Evolutionary conservation across 2,888 invertebrate genomes (phyloP).

Genomic region (Caenorhabditis japonica): DNA sequence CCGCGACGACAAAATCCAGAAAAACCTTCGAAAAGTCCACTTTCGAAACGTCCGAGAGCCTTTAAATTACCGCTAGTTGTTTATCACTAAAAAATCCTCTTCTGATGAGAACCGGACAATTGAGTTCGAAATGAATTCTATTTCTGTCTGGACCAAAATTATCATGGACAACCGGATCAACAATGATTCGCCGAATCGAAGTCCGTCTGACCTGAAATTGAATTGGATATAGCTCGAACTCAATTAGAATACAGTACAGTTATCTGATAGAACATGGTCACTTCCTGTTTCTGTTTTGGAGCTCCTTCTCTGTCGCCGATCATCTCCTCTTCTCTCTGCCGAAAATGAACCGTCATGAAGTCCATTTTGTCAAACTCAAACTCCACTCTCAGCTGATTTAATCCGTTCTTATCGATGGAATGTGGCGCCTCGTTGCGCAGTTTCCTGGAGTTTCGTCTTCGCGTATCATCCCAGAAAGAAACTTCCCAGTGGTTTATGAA

Average conservation of each 20-base stretch:
- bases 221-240: background rate
- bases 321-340: slow-evolving; percentile 28
- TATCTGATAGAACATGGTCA: slow-evolving; percentile 43
- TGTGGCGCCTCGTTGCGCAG: background rate
- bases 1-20: too few relatives aligned
- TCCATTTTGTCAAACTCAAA: slow-evolving; percentile 61
- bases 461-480: slow-evolving; percentile 41
- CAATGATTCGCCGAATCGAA: slow-evolving; percentile 59
- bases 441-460: background rate
- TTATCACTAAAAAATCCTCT: slow-evolving; percentile 39
- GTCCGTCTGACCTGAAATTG: slow-evolving; percentile 42
- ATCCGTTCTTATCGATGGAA: slow-evolving; percentile 12
- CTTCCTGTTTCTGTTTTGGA: slow-evolving; percentile 7
- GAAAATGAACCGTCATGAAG: slow-evolving; percentile 51
- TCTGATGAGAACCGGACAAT: slow-evolving; percentile 54
- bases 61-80: slow-evolving; percentile 21
- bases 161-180: slow-evolving; percentile 54
- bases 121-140: slow-evolving; percentile 57
- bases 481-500: slow-evolving; percentile 64
- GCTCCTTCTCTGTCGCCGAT: slow-evolving; percentile 2
- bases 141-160: slow-evolving; percentile 25
- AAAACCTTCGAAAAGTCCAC: too few relatives aligned
- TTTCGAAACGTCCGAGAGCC: too few relatives aligned
- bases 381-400: slow-evolving; percentile 41
- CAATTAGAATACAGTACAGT: slow-evolving; percentile 15